Percentiles rank a stretch among this genome's conserved stretches.
phyloP scores from a whole-genome alignment of 2,888 invertebrate species.

The Oscheius sp. region DNA sequence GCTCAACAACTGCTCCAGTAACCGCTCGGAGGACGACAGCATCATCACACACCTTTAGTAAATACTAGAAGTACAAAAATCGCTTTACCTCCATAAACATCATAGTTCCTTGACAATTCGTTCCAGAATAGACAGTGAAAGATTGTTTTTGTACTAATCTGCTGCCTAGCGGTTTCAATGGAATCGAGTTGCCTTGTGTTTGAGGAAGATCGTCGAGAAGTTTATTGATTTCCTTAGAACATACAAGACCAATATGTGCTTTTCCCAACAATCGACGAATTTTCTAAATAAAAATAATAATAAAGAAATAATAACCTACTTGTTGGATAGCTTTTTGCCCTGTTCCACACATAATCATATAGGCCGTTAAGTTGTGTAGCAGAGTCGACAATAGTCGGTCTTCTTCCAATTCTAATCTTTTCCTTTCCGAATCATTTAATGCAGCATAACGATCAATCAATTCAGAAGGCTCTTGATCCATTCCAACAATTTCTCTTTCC shows the following conservation, averaged over 20 bases:
- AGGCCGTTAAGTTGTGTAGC: constrained; percentile 93
- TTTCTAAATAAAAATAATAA: constrained; percentile 75
- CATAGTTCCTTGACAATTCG: constrained; percentile 85
- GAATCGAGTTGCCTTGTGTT: constrained; percentile 91
- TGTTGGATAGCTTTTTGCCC: constrained; percentile 64
- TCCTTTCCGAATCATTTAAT: constrained; percentile 74
- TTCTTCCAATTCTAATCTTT: constrained; percentile 95
- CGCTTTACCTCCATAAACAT: constrained; percentile 75
- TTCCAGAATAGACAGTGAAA: constrained; percentile 95
- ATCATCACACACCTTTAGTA: constrained; percentile 84
- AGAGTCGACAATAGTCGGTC: constrained; percentile 92
- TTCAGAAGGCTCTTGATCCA: constrained; percentile 82
- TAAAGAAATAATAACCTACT: constrained; percentile 26
- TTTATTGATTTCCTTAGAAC: constrained; percentile 96
- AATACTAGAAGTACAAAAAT: background rate
- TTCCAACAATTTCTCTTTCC: constrained; percentile 97
- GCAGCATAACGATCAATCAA: constrained; percentile 68
- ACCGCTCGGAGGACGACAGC: constrained; percentile 78
- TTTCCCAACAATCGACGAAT: constrained; percentile 91
- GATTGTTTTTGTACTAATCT: constrained; percentile 93
- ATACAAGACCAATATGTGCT: constrained; percentile 95
- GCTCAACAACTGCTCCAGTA: constrained; percentile 74
- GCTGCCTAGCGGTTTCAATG: constrained; percentile 92
- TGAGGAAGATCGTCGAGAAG: constrained; percentile 90
- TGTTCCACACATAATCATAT: constrained; percentile 78